phyloP scores from a whole-genome alignment of 1,140 invertebrate species.

The Microvelia longipes region DNA sequence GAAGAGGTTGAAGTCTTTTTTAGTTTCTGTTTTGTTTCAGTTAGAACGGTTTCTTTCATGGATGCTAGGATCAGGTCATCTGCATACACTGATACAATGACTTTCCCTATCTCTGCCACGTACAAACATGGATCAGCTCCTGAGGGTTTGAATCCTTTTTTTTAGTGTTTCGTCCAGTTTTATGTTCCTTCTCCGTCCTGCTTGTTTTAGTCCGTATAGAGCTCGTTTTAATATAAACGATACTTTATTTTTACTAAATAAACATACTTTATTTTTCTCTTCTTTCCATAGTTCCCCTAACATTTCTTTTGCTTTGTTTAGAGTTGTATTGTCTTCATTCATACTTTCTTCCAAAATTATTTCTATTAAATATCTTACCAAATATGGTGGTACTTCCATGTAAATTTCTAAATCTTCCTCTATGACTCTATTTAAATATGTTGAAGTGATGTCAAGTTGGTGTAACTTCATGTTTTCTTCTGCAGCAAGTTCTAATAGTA shows the following conservation, averaged over 20 bases:
- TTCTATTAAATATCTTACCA: not conserved
- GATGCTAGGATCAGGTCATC: not conserved
- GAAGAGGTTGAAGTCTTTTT: too few relatives aligned
- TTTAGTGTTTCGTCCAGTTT: not conserved
- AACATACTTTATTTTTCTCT: not conserved
- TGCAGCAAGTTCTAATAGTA: not conserved
- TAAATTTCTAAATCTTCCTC: not conserved
- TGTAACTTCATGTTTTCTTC: not conserved
- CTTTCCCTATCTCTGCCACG: not conserved
- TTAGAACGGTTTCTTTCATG: too few relatives aligned
- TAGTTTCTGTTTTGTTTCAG: too few relatives aligned
- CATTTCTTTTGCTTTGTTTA: not conserved
- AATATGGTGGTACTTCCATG: not conserved
- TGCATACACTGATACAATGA: not conserved
- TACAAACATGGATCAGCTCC: not conserved
- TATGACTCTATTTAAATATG: not conserved
- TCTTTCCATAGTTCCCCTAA: not conserved
- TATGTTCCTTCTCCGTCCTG: not conserved
- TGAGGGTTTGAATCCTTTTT: not conserved
- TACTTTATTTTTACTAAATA: too few relatives aligned
- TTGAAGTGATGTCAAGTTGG: not conserved
- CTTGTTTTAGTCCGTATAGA: not conserved
- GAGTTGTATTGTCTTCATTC: not conserved
- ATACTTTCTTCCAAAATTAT: not conserved
- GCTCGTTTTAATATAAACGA: not conserved